Base-by-base conservation (phyloP, 2,888 invertebrate genomes). In the Synanthedon formicaeformis region DNA sequence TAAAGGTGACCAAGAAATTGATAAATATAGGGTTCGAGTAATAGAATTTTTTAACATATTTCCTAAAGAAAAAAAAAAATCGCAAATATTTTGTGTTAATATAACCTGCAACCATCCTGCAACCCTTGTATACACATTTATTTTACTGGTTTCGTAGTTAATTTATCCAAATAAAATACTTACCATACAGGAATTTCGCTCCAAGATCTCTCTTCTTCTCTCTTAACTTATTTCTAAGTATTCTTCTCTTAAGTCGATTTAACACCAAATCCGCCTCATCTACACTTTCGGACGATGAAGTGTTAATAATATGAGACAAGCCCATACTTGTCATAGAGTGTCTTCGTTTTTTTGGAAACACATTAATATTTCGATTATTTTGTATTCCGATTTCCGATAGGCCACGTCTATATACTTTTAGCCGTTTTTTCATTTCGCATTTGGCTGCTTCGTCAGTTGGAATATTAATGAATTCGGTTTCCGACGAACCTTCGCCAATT, bases 261-360 rank as follows among this genome's bases (percentile, higher is more conserved):
- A 88, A 81, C 65, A 88, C 80, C 55, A 83, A 69, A 71, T 88
- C 88, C 53, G 88, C 88, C 66, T 88, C 88, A 61, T 88, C 88
- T 54, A 88, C 75, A 69, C 88, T 88, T 66, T 88, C 88, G 34
- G 88, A 88, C 48, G 88, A 88, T 56, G 88, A 87, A 67, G 81
- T 80, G 62, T 73, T 72, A 60, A 61, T 66, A 56, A 73, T 62
- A 58, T 66, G 66, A 63, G 72, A 65, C 60, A 68, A 66, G 58
- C 71, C 79, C 2, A 13, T 40, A 34, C 49, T 23, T 69, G 74
- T 73, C 59, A 80, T 69, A 51, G 87, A 85, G 68, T 80, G 78
- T 64, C 86, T 74, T 62, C 85, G 73, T 61, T 71, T 74, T 66
- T 73, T 76, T 55, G 69, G 66, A 65, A 72, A 71, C 61, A 67